These are phyloP conservation scores for Chlorodrepanis virens DNA, from an alignment of 2,113 vertebrate species.

Conservation along the genomic window DNA sequence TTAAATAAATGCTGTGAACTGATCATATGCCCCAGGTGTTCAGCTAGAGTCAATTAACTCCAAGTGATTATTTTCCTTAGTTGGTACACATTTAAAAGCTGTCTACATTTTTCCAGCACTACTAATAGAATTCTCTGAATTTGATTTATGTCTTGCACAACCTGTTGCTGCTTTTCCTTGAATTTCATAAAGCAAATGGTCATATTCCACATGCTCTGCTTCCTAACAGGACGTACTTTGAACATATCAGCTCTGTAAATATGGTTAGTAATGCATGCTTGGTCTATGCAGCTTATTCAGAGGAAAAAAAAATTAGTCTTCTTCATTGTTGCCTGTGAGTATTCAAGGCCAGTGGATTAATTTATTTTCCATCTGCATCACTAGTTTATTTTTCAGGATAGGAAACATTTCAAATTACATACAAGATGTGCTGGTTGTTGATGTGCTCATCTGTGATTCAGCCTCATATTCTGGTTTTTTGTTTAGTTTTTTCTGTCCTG, in stretches of 20 bases:
- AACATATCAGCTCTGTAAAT: not conserved
- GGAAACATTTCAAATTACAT: not conserved
- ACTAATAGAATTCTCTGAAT: not conserved
- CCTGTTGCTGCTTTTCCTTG: not conserved
- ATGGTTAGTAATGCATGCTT: not conserved
- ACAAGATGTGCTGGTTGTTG: not conserved
- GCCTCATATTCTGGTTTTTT: not conserved
- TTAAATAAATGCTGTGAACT: not conserved
- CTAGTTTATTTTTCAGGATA: not conserved
- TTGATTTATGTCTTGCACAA: not conserved
- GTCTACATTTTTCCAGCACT: not conserved
- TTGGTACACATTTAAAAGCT: not conserved
- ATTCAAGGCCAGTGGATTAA: not conserved
- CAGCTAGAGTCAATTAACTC: not conserved
- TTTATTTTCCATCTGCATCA: slow-evolving; percentile 10
- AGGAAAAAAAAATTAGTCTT: not conserved
- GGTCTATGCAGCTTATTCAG: not conserved
- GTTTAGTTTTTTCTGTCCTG: too few species aligned
- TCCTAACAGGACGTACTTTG: not conserved
- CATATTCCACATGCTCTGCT: not conserved
- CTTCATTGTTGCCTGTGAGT: not conserved
- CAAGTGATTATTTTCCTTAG: not conserved
- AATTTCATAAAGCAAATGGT: not conserved
- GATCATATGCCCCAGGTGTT: not conserved
- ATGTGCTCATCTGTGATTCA: not conserved